Evolutionary conservation across 1,140 invertebrate genomes (phyloP), one percentile per base, ranked within the genome.

Genomic region (Catajapyx aquilonaris): DNA sequence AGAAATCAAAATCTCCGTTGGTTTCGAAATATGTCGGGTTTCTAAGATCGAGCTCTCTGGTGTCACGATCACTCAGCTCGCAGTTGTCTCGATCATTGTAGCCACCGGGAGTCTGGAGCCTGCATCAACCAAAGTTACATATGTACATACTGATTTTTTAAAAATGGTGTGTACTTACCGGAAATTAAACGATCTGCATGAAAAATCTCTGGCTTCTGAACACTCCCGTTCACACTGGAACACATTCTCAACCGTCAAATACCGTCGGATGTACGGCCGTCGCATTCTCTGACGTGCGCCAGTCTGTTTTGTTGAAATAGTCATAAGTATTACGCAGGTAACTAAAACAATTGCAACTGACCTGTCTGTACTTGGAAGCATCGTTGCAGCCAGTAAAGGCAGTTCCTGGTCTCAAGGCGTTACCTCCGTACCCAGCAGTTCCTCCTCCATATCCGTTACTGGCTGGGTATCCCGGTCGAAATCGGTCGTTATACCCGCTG

Each of bases 151-250:
- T n/a, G n/a, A n/a, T n/a, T n/a, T n/a, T n/a, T n/a, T n/a, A 37
- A 31, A 39, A 20, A 31, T n/a, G 32, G 36, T 1, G 32, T 54
- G 56, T 0, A 53, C 48, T 50, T 57, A 71, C 62, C 76, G 71
- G 59, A 71, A 87, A 60, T 87, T 88, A 56, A 87, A 87, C 10
- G 81, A 79, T 48, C 75, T 61, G 47, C 84, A 88, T n/a, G 80
- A 67, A 49, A 87, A 86, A 49, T 86, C 81, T 44, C 74, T 62
- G 5, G 73, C 68, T 49, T 84, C 78, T 11, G 73, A 66, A 52
- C 84, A 88, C 52, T 83, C 80, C 38, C 73, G 59, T 52, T 87
- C 76, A 52, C 83, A 87, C 28, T 79, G 71, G 1, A 67, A 64
- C 42, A 86, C 52, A 3, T 73, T 74, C 3, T 75, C 69, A 1